These are phyloP conservation scores for Tipula lateralis DNA, from an alignment of 2,888 invertebrate genomes.

Conservation along the genomic window DNA sequence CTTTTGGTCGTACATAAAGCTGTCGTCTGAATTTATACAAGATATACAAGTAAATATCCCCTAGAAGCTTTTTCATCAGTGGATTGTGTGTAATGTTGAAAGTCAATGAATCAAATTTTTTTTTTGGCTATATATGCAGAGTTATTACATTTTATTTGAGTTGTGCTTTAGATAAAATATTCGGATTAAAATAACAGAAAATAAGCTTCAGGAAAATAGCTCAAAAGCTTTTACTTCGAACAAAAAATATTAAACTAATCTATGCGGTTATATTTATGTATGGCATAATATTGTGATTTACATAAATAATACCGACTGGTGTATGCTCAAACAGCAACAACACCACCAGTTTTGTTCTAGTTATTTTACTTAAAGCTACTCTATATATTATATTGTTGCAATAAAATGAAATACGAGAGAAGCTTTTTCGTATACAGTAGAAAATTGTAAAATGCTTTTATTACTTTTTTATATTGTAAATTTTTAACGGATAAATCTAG, in stretches of 20 bases:
- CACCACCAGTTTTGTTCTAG: neutral
- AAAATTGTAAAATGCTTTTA: neutral
- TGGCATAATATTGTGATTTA: neutral
- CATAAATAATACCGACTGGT: neutral
- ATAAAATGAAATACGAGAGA: neutral
- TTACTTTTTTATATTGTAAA: neutral
- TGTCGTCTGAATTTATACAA: neutral
- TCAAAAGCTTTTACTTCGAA: neutral
- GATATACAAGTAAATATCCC: neutral
- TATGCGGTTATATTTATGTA: slow-evolving; percentile 3
- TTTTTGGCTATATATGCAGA: neutral
- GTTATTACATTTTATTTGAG: neutral
- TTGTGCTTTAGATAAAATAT: neutral
- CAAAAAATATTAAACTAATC: neutral
- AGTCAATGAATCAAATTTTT: slow-evolving; percentile 2
- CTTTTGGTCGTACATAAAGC: neutral
- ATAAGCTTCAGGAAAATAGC: neutral
- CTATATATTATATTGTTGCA: neutral
- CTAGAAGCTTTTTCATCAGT: neutral
- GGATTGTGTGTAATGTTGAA: neutral
- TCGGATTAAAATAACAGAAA: neutral
- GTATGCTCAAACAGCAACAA: neutral
- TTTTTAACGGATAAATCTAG: neutral
- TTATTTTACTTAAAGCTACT: neutral
- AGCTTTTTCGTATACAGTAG: neutral